Percentiles rank a stretch among this genome's conserved stretches.
Conservation (phyloP, 2,797 vertebrate genomes). For the Darevskia nairensis region DNA sequence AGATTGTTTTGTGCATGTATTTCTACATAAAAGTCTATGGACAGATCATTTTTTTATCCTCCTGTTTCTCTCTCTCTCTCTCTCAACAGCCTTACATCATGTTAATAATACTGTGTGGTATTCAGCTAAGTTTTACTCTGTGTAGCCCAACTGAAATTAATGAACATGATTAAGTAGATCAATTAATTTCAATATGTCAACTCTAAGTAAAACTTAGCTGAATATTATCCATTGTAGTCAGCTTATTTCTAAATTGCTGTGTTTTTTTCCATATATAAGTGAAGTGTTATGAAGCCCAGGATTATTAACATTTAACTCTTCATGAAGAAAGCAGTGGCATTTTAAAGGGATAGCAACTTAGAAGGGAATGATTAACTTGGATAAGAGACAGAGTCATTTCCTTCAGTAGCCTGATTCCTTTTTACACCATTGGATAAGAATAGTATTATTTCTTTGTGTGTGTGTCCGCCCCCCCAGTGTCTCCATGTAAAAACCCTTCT, state of each 20-base stretch:
- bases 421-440: slow-evolving; percentile 15
- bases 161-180: no score
- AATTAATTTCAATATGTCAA: no score
- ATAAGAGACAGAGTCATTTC: slow-evolving; percentile 33
- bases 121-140: no score
- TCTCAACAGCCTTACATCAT: slow-evolving; percentile 12
- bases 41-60: not conserved
- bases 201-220: no score
- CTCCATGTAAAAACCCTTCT: no score
- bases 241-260: not conserved
- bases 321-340: slow-evolving; percentile 22
- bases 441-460: slow-evolving; percentile 32
- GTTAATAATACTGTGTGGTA: slow-evolving; percentile 25
- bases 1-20: not conserved
- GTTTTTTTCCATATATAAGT: slow-evolving; percentile 57
- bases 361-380: slow-evolving; percentile 31
- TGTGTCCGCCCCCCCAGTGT: no score
- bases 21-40: not conserved
- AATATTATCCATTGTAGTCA: not conserved
- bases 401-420: not conserved
- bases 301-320: slow-evolving; percentile 50
- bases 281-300: slow-evolving; percentile 21
- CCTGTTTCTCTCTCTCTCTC: not conserved
- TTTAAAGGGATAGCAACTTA: slow-evolving; percentile 34
- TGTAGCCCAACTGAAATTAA: no score